Percentiles rank a stretch among this genome's conserved stretches.
These are phyloP conservation scores for Poecilia velifera DNA, from an alignment of 2,797 vertebrate species.

Conservation along the genomic window DNA sequence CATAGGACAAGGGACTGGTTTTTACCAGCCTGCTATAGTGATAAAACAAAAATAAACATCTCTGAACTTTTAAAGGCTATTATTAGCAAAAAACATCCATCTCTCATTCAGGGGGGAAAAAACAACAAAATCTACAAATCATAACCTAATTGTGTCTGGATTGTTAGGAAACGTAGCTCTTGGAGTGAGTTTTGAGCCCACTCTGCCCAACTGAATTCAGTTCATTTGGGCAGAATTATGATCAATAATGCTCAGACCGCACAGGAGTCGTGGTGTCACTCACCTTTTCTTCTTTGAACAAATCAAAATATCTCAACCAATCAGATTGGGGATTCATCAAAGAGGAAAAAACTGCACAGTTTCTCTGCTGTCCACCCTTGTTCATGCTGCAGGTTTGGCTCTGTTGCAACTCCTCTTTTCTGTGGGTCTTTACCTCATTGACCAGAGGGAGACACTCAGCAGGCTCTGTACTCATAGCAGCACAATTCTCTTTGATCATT, in stretches of 20 bases:
- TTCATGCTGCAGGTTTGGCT: background rate
- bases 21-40: too few relatives aligned
- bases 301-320: background rate
- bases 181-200: too few relatives aligned
- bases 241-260: background rate
- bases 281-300: background rate
- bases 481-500: background rate
- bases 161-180: background rate
- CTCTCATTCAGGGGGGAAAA: background rate
- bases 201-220: too few relatives aligned
- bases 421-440: background rate
- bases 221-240: too few relatives aligned
- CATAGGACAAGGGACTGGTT: too few relatives aligned
- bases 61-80: background rate
- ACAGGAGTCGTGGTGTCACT: background rate
- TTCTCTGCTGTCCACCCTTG: background rate
- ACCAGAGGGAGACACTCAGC: background rate
- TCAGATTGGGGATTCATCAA: background rate
- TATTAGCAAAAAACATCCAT: background rate
- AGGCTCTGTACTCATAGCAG: background rate
- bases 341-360: background rate
- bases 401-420: background rate
- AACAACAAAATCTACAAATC: background rate
- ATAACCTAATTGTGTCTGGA: background rate
- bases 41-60: background rate